Conservation (phyloP, 2,888 invertebrate species). For the Erebia epiphron region DNA sequence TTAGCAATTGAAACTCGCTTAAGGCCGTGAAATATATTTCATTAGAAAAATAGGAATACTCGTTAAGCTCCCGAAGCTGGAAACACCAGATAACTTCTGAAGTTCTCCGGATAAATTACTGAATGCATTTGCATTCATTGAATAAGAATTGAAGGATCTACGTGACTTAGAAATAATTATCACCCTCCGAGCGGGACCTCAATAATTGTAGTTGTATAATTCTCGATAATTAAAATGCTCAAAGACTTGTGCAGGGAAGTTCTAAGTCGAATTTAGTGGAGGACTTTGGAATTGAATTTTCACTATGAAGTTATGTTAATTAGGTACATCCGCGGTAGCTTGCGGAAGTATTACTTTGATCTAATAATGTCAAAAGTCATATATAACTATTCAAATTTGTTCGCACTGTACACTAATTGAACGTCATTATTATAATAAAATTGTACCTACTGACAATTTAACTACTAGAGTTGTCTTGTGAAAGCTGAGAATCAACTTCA, state of each 20-base stretch:
- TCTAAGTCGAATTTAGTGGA: neutral
- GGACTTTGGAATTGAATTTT: constrained; percentile 9
- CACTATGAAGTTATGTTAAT: neutral
- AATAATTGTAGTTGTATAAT: constrained; percentile 8
- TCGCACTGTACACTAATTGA: too few species aligned
- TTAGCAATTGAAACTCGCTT: too few species aligned
- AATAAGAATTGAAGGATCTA: constrained; percentile 34
- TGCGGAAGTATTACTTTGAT: too few species aligned
- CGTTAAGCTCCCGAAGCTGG: constrained; percentile 16
- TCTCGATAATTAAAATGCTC: constrained; percentile 24
- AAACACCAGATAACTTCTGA: constrained; percentile 28
- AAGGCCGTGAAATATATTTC: neutral
- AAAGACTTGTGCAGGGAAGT: constrained; percentile 8
- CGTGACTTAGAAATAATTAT: constrained; percentile 40
- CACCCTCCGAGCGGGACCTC: constrained; percentile 17
- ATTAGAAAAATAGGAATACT: neutral
- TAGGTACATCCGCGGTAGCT: neutral
- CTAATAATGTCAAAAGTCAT: too few species aligned
- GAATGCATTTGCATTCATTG: constrained; percentile 40
- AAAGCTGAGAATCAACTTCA: too few species aligned
- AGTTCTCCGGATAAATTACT: constrained; percentile 30
- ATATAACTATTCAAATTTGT: too few species aligned
- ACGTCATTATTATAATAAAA: too few species aligned
- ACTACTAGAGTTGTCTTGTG: too few species aligned
- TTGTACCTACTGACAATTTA: too few species aligned